phyloP scores from a whole-genome alignment of 2,888 invertebrate genomes.

The Pristionchus maxplancki region DNA sequence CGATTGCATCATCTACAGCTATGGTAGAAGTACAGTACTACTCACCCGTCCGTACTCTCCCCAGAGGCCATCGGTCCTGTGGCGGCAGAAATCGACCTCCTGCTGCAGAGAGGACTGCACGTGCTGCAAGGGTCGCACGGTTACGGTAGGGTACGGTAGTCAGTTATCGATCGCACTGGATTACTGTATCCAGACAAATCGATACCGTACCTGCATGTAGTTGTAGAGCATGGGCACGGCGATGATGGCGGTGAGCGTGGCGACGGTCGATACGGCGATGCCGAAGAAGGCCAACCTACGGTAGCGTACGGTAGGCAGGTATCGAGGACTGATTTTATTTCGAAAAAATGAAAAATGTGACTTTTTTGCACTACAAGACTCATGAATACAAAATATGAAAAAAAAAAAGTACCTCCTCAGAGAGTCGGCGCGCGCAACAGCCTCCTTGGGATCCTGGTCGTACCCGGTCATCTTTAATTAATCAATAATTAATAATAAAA shows the following conservation, averaged over 20 bases:
- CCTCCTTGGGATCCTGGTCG: conserved; percentile 50
- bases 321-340: not conserved
- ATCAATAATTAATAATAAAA: not conserved
- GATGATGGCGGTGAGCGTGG: conserved; percentile 53
- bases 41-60: conserved; percentile 51
- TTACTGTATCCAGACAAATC: not conserved
- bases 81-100: conserved; percentile 53
- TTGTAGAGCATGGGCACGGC: conserved; percentile 54
- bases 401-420: conserved; percentile 12
- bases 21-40: not conserved
- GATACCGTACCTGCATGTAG: conserved; percentile 52
- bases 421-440: conserved; percentile 47
- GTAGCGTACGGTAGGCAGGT: not conserved
- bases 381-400: not conserved
- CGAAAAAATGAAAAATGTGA: too few relatives aligned
- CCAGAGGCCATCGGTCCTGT: conserved; percentile 52
- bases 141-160: conserved; percentile 16
- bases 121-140: conserved; percentile 36
- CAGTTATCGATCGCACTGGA: not conserved
- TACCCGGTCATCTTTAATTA: conserved; percentile 30
- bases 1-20: not conserved
- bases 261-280: conserved; percentile 52
- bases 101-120: conserved; percentile 52
- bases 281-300: conserved; percentile 52
- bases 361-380: too few relatives aligned